Conservation (phyloP, 2,113 vertebrate genomes). For the Scatophagus argus region DNA sequence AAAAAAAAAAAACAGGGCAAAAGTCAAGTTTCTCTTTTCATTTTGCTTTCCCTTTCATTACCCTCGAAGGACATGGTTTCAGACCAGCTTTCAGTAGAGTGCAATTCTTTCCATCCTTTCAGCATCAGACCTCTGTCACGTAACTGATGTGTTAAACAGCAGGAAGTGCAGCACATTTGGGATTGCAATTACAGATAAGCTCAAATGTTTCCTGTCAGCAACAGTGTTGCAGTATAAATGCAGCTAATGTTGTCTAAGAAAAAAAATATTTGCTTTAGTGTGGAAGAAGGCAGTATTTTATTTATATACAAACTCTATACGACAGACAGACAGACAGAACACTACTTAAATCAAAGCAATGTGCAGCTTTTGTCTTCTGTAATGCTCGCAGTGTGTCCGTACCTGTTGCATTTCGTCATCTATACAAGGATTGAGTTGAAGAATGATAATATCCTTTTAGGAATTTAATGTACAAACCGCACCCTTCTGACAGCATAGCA, state of each 20-base stretch:
- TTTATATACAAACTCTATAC: too few relatives aligned
- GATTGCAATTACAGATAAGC: conserved; percentile 10
- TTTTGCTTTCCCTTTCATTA: conserved; percentile 29
- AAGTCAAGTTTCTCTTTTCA: neutral
- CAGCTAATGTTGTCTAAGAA: neutral
- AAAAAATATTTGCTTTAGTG: neutral
- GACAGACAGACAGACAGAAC: neutral
- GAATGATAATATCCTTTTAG: neutral
- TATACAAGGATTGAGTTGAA: neutral
- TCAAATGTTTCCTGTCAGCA: conserved; percentile 37
- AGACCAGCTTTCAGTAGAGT: neutral
- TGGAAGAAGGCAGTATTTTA: too few relatives aligned
- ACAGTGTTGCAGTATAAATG: neutral
- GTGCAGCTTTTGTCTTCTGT: neutral
- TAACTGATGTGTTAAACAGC: conserved; percentile 4
- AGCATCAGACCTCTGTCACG: neutral
- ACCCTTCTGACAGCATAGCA: neutral
- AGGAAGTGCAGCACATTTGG: conserved; percentile 25
- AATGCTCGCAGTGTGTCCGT: neutral
- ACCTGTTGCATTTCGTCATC: neutral
- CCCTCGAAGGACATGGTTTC: neutral
- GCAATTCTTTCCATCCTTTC: neutral
- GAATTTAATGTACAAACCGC: conserved; percentile 1
- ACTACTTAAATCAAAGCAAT: neutral
- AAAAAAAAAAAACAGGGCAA: neutral